Conservation (phyloP, 2,797 vertebrate genomes). For the Manis javanica region DNA sequence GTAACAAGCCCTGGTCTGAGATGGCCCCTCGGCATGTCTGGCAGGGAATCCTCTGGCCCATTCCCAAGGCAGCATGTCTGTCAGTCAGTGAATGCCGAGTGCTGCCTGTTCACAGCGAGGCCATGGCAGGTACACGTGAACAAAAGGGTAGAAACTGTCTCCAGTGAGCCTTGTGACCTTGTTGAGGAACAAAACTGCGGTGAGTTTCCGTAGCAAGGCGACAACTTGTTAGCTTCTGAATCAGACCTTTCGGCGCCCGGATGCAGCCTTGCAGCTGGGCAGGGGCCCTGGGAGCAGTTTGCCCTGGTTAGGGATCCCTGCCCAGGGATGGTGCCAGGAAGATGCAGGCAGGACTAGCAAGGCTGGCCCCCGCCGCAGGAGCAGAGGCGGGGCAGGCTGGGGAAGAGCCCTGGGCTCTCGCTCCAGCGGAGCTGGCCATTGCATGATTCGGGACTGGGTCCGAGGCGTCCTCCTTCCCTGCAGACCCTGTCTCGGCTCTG, state of each 20-base stretch:
- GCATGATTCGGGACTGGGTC: neutral
- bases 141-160: neutral
- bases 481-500: accelerated
- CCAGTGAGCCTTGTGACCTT: neutral
- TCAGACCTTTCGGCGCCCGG: too few relatives aligned
- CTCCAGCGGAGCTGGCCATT: accelerated
- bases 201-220: neutral
- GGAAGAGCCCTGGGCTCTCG: neutral
- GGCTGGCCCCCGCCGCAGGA: neutral
- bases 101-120: neutral
- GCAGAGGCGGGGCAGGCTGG: neutral
- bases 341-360: accelerated
- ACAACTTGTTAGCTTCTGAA: neutral
- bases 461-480: neutral
- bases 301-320: too few relatives aligned
- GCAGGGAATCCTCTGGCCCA: neutral
- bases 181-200: too few relatives aligned
- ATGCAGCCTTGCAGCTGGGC: neutral
- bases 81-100: neutral
- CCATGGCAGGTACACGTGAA: too few relatives aligned
- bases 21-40: neutral
- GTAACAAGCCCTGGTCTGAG: neutral
- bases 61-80: neutral
- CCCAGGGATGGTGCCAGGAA: neutral
- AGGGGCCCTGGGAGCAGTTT: neutral